Conservation (phyloP, 2,888 invertebrate species). For the Synanthedon andrenaeformis region DNA sequence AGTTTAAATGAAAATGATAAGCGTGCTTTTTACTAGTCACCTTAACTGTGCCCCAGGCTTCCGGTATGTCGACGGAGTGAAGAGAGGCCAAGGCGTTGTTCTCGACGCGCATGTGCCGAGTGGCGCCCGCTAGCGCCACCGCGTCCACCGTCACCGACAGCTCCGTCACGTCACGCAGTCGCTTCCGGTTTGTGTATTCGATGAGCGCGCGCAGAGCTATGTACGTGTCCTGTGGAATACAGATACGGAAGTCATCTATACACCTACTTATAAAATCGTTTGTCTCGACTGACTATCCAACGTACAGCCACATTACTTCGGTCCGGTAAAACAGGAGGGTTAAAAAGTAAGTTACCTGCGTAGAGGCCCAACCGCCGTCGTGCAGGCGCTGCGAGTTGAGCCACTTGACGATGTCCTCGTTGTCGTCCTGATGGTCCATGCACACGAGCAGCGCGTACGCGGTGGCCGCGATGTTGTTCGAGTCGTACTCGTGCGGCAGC, state of each 20-base stretch:
- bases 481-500: slow-evolving; percentile 88
- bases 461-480: slow-evolving; percentile 92
- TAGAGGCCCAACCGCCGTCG: slow-evolving; percentile 91
- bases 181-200: slow-evolving; percentile 87
- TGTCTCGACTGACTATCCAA: no score
- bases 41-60: slow-evolving; percentile 94
- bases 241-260: not conserved
- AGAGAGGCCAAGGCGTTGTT: slow-evolving; percentile 82
- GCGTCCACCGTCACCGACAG: slow-evolving; percentile 86
- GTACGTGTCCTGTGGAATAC: slow-evolving; percentile 77
- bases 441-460: slow-evolving; percentile 92
- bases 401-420: slow-evolving; percentile 92
- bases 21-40: no score
- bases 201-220: slow-evolving; percentile 89
- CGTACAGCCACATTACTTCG: no score
- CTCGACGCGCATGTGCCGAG: slow-evolving; percentile 76
- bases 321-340: no score
- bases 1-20: no score
- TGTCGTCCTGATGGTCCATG: slow-evolving; percentile 85
- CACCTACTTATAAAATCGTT: no score
- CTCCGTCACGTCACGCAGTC: slow-evolving; percentile 86
- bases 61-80: slow-evolving; percentile 86
- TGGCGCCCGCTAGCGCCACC: slow-evolving; percentile 79
- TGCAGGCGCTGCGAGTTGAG: slow-evolving; percentile 87
- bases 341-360: slow-evolving; percentile 66